phyloP scores from a whole-genome alignment of 2,797 vertebrate species.

The Sebastes taczanowskii region DNA sequence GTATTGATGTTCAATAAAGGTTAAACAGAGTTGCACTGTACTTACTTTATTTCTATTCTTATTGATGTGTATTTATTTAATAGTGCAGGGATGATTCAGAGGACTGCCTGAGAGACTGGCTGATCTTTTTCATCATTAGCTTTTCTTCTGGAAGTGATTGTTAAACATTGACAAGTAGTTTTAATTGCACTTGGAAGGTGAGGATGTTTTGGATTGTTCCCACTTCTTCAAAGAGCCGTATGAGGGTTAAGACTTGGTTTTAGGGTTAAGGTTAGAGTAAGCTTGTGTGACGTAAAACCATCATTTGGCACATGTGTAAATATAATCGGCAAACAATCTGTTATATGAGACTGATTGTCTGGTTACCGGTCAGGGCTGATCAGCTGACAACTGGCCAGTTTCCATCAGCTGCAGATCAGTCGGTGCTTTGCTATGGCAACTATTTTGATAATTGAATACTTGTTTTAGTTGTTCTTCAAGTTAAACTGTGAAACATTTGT shows the following conservation, averaged over 20 bases:
- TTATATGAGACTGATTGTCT: not conserved
- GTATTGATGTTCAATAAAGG: constrained; percentile 11
- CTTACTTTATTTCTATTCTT: constrained; percentile 4
- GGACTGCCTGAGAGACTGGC: not conserved
- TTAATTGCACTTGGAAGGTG: not conserved
- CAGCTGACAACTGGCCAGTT: too few species aligned
- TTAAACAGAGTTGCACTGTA: not conserved
- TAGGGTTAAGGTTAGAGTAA: not conserved
- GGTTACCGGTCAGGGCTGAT: not conserved
- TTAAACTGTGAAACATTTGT: not conserved
- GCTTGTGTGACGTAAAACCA: too few species aligned
- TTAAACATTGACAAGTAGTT: not conserved
- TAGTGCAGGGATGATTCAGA: not conserved
- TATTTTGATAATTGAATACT: not conserved
- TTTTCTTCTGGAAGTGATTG: not conserved
- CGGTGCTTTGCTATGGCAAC: not conserved
- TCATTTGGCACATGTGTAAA: too few species aligned
- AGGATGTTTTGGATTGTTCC: not conserved
- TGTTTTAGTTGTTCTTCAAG: not conserved
- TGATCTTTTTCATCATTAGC: not conserved
- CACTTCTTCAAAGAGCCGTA: not conserved
- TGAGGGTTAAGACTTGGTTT: not conserved
- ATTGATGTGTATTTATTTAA: constrained; percentile 4
- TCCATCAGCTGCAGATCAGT: too few species aligned
- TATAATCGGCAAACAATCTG: too few species aligned